phyloP scores from a whole-genome alignment of 2,113 vertebrate genomes.

The Passer domesticus region DNA sequence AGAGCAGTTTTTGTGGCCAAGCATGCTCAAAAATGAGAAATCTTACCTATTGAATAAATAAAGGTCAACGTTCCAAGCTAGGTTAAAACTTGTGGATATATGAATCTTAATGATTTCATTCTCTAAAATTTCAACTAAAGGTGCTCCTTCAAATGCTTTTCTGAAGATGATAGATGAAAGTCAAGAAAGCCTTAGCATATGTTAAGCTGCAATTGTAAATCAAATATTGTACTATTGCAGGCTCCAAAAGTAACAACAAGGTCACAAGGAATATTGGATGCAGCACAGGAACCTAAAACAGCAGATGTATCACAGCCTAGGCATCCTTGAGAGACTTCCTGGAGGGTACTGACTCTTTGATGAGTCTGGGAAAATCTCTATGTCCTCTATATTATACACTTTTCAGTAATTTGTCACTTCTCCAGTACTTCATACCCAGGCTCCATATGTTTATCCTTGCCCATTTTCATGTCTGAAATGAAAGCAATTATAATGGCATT shows the following conservation, averaged over 20 bases:
- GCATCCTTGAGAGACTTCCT: not conserved
- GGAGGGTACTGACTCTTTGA: not conserved
- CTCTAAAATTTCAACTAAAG: not conserved
- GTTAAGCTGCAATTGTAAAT: not conserved
- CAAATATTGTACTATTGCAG: not conserved
- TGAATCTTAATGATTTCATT: constrained; percentile 28
- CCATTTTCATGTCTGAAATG: not conserved
- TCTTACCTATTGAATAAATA: constrained; percentile 10
- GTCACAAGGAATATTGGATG: not conserved
- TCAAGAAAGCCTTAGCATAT: not conserved
- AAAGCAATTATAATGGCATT: not conserved
- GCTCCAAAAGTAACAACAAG: not conserved
- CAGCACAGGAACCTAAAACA: not conserved
- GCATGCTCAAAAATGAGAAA: not conserved
- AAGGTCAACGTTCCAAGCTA: constrained; percentile 19
- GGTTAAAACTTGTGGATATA: constrained; percentile 6
- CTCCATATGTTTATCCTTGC: not conserved
- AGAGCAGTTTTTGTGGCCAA: not conserved
- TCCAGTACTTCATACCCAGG: not conserved
- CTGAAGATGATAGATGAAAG: not conserved
- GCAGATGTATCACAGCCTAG: not conserved
- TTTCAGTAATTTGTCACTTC: not conserved
- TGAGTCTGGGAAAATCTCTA: not conserved
- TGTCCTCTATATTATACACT: not conserved
- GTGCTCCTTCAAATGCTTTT: not conserved